A percentile compares a stretch with the other conserved stretches of the same genome.
These are phyloP conservation scores for Galemys pyrenaicus DNA, from an alignment of 2,113 vertebrate species.

Conservation along the genomic window DNA sequence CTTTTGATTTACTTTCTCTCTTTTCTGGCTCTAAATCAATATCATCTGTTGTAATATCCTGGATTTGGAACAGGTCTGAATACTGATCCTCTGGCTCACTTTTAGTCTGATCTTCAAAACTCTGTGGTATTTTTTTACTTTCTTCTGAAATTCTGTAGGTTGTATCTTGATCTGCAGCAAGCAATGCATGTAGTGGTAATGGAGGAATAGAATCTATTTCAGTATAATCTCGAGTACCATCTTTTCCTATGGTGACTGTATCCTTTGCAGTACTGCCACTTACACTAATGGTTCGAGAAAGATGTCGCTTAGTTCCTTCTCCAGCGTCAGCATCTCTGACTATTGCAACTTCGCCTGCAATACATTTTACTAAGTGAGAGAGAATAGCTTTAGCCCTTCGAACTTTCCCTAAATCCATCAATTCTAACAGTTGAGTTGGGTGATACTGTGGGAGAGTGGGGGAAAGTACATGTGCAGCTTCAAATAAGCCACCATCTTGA, in stretches of 20 bases:
- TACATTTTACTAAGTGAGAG: slow-evolving; percentile 97
- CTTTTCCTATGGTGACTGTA: slow-evolving; percentile 95
- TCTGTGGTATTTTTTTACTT: slow-evolving; percentile 87
- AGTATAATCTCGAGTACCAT: slow-evolving; percentile 96
- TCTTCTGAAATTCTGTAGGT: slow-evolving; percentile 92
- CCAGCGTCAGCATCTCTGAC: slow-evolving; percentile 95
- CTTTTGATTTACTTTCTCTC: slow-evolving; percentile 94
- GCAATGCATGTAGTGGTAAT: slow-evolving; percentile 92
- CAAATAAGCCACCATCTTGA: slow-evolving; percentile 97
- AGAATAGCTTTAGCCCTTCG: slow-evolving; percentile 97
- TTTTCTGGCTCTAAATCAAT: slow-evolving; percentile 95
- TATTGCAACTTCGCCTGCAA: slow-evolving; percentile 97
- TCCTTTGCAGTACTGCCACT: slow-evolving; percentile 98
- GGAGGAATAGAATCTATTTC: slow-evolving; percentile 99
- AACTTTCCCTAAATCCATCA: slow-evolving; percentile 98
- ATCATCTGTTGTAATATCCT: slow-evolving; percentile 94
- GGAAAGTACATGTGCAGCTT: slow-evolving; percentile 96
- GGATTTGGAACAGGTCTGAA: slow-evolving; percentile 94
- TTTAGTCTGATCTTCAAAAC: slow-evolving; percentile 84
- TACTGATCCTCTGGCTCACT: slow-evolving; percentile 93
- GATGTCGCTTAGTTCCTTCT: slow-evolving; percentile 93
- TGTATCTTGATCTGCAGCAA: slow-evolving; percentile 95
- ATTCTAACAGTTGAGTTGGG: slow-evolving; percentile 95
- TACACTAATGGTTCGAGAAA: slow-evolving; percentile 98
- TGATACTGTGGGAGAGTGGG: slow-evolving; percentile 98